Evolutionary conservation across 2,113 vertebrate species (phyloP).

Genomic region (Hipposideros armiger): DNA sequence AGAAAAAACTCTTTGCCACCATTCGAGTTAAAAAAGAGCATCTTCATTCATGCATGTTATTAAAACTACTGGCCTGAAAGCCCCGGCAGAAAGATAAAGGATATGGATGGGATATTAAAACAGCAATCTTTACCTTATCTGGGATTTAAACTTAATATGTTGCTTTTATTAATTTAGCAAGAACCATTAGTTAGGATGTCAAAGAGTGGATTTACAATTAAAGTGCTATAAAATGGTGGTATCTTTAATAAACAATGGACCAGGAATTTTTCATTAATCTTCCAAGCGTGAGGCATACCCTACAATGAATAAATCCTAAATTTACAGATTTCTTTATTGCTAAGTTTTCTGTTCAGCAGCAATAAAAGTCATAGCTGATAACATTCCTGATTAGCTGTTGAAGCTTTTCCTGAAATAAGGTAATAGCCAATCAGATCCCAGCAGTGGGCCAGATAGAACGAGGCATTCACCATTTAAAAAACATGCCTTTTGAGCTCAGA

Average conservation of each 20-base stretch:
- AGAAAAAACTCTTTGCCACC: slow-evolving; percentile 90
- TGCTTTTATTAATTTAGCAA: slow-evolving; percentile 89
- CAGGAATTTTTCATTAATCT: slow-evolving; percentile 88
- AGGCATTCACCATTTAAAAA: slow-evolving; percentile 59
- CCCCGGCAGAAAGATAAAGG: slow-evolving; percentile 91
- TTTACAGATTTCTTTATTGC: slow-evolving; percentile 83
- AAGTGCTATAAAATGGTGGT: slow-evolving; percentile 85
- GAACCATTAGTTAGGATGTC: slow-evolving; percentile 90
- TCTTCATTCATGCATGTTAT: slow-evolving; percentile 96
- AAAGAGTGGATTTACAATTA: slow-evolving; percentile 89
- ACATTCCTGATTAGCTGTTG: slow-evolving; percentile 78
- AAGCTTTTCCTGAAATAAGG: slow-evolving; percentile 61
- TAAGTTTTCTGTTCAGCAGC: slow-evolving; percentile 75
- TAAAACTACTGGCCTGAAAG: slow-evolving; percentile 94
- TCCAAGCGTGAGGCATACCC: slow-evolving; percentile 82
- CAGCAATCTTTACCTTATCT: slow-evolving; percentile 90
- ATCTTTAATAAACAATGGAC: slow-evolving; percentile 89
- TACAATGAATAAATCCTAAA: slow-evolving; percentile 82
- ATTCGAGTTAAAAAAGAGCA: slow-evolving; percentile 91
- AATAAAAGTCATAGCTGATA: slow-evolving; percentile 83
- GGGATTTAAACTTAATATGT: slow-evolving; percentile 90
- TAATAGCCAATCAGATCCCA: slow-evolving; percentile 71
- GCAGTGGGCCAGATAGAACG: slow-evolving; percentile 49
- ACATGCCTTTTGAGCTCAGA: not conserved
- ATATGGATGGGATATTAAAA: slow-evolving; percentile 91